A percentile compares a stretch with the other conserved stretches of the same genome.
phyloP scores from a whole-genome alignment of 2,797 vertebrate genomes.

The Pseudocheirus occidentalis region DNA sequence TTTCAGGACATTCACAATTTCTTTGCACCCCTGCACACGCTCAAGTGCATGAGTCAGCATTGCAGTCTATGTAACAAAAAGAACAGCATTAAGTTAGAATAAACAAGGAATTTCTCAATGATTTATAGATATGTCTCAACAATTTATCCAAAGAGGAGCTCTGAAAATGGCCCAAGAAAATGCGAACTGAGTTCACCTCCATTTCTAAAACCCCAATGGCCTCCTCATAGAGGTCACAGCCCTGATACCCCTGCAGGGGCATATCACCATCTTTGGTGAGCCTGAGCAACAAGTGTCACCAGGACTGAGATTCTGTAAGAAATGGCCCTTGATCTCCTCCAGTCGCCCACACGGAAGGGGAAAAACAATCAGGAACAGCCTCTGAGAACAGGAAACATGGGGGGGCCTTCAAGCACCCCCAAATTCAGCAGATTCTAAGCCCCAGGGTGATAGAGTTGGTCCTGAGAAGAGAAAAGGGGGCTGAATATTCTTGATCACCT shows the following conservation, averaged over 20 bases:
- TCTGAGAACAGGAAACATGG: conserved; percentile 7
- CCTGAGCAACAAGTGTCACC: not conserved
- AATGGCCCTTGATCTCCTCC: not conserved
- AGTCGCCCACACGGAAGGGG: not conserved
- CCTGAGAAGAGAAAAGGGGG: conserved; percentile 25
- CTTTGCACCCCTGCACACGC: conserved; percentile 89
- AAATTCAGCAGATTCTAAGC: conserved; percentile 47
- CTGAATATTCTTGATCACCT: conserved; percentile 26
- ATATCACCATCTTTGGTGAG: conserved; percentile 46
- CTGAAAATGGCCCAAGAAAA: not conserved
- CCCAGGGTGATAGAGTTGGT: not conserved
- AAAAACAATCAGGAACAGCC: conserved; percentile 32
- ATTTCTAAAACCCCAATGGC: not conserved
- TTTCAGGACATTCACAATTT: conserved; percentile 91
- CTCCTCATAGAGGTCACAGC: not conserved
- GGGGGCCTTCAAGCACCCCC: not conserved
- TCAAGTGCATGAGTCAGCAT: conserved; percentile 89
- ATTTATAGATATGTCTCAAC: conserved; percentile 42
- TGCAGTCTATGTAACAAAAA: conserved; percentile 83
- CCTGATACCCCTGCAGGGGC: conserved; percentile 31
- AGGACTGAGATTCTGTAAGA: not conserved
- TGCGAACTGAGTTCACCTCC: not conserved
- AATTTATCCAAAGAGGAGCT: conserved; percentile 51
- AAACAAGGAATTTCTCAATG: conserved; percentile 47
- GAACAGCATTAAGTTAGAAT: conserved; percentile 52